Percentiles rank a stretch among this genome's conserved stretches.
Conservation (phyloP, 2,888 invertebrate genomes). For the Bombyx huttoni region DNA sequence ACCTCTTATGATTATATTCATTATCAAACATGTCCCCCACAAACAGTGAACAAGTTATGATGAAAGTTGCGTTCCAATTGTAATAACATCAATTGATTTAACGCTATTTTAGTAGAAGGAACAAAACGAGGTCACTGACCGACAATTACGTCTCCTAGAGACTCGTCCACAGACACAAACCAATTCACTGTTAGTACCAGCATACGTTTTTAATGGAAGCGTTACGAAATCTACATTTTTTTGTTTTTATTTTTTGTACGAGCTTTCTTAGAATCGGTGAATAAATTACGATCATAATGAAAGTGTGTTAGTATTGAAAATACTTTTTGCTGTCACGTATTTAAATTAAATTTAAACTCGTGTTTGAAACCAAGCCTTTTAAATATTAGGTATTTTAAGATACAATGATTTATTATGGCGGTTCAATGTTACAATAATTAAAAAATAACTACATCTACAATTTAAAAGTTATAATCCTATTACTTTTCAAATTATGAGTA, state of each 20-base stretch:
- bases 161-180: constrained; percentile 17
- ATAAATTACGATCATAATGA: neutral
- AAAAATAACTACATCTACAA: constrained; percentile 1
- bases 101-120: constrained; percentile 68
- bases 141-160: constrained; percentile 66
- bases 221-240: neutral
- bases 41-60: constrained; percentile 44
- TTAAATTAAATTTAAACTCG: neutral
- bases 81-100: constrained; percentile 72
- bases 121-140: constrained; percentile 65
- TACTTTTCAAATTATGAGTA: constrained; percentile 30
- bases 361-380: neutral
- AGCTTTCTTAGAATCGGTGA: neutral
- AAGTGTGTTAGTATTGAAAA: neutral
- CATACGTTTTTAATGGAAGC: constrained; percentile 9
- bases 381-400: too few species aligned
- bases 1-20: constrained; percentile 1
- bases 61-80: constrained; percentile 59
- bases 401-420: too few species aligned
- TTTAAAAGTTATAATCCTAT: constrained; percentile 15
- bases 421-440: neutral
- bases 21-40: constrained; percentile 24
- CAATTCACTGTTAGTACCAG: constrained; percentile 7
- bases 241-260: neutral
- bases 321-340: neutral